phyloP scores from a whole-genome alignment of 2,888 invertebrate species.

The Drosophila meridiana region DNA sequence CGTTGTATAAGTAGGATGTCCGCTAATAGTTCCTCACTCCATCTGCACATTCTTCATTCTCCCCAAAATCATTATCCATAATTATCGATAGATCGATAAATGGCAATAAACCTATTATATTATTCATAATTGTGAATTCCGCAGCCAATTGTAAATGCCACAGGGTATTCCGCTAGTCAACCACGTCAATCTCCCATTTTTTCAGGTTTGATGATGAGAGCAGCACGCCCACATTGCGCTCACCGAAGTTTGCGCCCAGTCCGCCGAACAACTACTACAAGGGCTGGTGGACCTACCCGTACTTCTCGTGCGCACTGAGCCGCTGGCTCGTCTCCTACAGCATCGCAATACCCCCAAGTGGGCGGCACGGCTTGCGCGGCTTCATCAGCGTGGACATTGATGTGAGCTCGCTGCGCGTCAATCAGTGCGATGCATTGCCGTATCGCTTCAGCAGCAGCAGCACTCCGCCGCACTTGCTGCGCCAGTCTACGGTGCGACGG shows the following conservation, averaged over 20 bases:
- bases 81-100: too few species aligned
- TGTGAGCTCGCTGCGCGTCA: slow-evolving; percentile 91
- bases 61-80: too few species aligned
- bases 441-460: slow-evolving; percentile 72
- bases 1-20: too few species aligned
- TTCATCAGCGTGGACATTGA: slow-evolving; percentile 92
- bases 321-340: slow-evolving; percentile 95
- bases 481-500: slow-evolving; percentile 52
- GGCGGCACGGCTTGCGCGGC: slow-evolving; percentile 86
- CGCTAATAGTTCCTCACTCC: too few species aligned
- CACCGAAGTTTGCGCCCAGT: slow-evolving; percentile 88
- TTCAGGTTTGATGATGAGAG: slow-evolving; percentile 87
- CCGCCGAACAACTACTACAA: slow-evolving; percentile 88
- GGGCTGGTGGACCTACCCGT: slow-evolving; percentile 96
- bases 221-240: slow-evolving; percentile 86
- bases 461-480: slow-evolving; percentile 62
- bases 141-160: too few species aligned
- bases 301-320: slow-evolving; percentile 92
- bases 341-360: slow-evolving; percentile 87
- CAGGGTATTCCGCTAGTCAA: not conserved
- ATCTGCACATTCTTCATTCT: too few species aligned
- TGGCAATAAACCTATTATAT: too few species aligned
- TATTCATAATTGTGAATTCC: too few species aligned
- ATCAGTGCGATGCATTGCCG: slow-evolving; percentile 91
- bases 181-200: too few species aligned